Base-by-base conservation (phyloP, 2,113 vertebrate species). In the Carlito syrichta region DNA sequence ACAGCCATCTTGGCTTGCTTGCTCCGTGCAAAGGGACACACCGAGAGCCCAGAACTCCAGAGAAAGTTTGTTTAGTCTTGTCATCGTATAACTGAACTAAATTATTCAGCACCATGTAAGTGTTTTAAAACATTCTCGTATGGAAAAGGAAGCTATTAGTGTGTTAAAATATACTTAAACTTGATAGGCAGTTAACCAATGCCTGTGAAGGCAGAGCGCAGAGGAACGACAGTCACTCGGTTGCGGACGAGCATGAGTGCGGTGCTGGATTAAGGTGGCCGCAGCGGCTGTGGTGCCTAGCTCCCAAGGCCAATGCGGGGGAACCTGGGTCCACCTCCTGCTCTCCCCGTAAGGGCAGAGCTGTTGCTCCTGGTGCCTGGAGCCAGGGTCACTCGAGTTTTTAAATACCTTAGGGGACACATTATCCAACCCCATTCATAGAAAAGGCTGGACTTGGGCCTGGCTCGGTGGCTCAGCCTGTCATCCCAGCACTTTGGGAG, bases 31-130 rank as follows among this genome's bases (percentile, higher is more conserved):
- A 97, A 98, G 98, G 95, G 98, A 98, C 38, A 82, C 97, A 98
- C 98, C 98, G 98, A 98, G 98, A 98, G 96, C 94, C 89, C 98
- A 98, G 95, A 98, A 87, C 40, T 94, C 96, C 96, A 96, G 95
- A 98, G 97, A 97, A 98, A 98, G 98, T 98, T 98, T 98, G 98
- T 97, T 98, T 98, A 97, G 98, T 98, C 97, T 97, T 98, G 98
- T 95, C 97, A 97, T 97, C 97, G 89, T 96, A 89, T 73, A 95
- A 89, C 88, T 91, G 85, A 96, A 93, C 76, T 93, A 96, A 97
- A 95, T 95, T 96, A 95, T 97, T 97, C 96, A 93, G 58, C 69
- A 95, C 95, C 14, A 20, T 91, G 4, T 58, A 94, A 97, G 86
- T 96, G 84, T 97, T 97, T 96, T 95, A 88, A 81, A 86, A 96